phyloP scores from a whole-genome alignment of 1,140 invertebrate species.

The Magallana gigas region DNA sequence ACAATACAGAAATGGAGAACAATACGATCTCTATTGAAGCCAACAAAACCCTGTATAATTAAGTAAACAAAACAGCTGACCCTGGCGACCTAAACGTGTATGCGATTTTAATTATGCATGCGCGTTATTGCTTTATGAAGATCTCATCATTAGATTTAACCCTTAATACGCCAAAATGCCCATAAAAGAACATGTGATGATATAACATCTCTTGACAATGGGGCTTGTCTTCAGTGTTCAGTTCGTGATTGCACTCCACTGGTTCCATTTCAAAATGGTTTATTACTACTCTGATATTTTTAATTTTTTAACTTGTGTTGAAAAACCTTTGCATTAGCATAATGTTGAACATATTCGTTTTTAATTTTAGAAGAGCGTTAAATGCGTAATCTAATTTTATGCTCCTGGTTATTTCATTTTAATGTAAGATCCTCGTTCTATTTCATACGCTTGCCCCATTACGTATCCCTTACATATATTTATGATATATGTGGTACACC shows the following conservation, averaged over 20 bases:
- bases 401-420: too few relatives aligned
- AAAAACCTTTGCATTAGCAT: background rate
- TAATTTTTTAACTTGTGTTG: background rate
- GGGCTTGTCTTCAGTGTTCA: background rate
- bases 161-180: background rate
- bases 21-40: background rate
- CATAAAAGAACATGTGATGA: conserved; percentile 18
- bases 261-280: background rate
- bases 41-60: background rate
- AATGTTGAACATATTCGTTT: background rate
- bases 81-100: background rate
- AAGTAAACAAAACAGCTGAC: conserved; percentile 22
- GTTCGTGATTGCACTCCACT: background rate
- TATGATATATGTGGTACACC: too few relatives aligned
- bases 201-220: background rate
- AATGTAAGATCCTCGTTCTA: too few relatives aligned
- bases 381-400: too few relatives aligned
- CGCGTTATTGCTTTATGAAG: background rate
- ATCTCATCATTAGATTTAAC: background rate
- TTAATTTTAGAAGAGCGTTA: background rate
- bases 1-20: background rate
- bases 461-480: too few relatives aligned
- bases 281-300: background rate
- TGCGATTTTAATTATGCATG: conserved; percentile 14
- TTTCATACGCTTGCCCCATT: too few relatives aligned